Base-by-base conservation (phyloP, 2,888 invertebrate genomes). In the Adelognathus sp. region DNA sequence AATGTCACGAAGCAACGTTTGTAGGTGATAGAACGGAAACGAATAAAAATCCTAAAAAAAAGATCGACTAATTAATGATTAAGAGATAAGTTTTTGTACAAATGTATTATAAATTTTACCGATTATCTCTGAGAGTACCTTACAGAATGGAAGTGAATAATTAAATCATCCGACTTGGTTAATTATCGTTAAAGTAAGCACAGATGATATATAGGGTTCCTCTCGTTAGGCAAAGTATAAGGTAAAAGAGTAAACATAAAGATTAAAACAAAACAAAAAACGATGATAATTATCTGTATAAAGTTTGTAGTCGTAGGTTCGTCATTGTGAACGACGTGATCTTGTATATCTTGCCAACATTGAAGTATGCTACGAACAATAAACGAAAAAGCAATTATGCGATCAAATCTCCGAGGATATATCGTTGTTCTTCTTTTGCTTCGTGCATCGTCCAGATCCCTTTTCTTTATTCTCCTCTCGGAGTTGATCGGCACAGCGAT, bases 291-390 rank as follows among this genome's bases (percentile, higher is more conserved):
- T 71, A 64, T 66, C 46, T 52, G 73, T 74, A 70, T 64, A 71
- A 80, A 66, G 58, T 85, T 50, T 84, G 80, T 82, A 82, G 75
- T 69, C 79, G 76, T 83, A 82, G 81, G 83, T 81, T 80, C 80
- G 81, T 83, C 77, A 76, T 72, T 79, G 82, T 76, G 81, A 82
- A 82, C 77, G 76, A 81, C 84, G 81, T 82, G 86, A 88, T 72
- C 80, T 86, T 90, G 89, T 90, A 89, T 87, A 88, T 88, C 90
- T 90, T 90, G 90, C 88, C 88, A 87, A 86, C 86, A 89, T 83
- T 74, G 81, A 83, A 85, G 83, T 83, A 86, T 81, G 83, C 84
- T 88, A 85, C 84, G 83, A 86, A 86, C 76, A 88, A 87, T 86
- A 50, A n/a, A n/a, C n/a, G n/a, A n/a, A 78, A 88, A 88, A 89